Evolutionary conservation across 2,797 vertebrate genomes (phyloP).

Genomic region (Manis crassicaudata): DNA sequence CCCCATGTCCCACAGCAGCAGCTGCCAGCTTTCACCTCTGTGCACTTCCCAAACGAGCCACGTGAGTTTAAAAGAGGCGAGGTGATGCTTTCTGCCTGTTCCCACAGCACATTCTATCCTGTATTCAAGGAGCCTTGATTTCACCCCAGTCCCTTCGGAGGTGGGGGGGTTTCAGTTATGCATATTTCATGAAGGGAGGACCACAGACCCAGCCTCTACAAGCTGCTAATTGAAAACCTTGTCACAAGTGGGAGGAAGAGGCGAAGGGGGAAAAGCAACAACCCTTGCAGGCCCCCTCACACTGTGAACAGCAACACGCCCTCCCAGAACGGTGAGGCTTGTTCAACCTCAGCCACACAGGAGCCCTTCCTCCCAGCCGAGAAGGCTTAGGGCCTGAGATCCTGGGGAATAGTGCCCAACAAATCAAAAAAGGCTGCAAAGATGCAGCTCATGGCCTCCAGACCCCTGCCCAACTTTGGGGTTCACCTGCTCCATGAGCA

Average conservation of each 20-base stretch:
- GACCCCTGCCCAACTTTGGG: not conserved
- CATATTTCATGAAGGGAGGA: conserved; percentile 78
- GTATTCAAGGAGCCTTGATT: conserved; percentile 45
- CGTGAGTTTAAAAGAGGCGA: not conserved
- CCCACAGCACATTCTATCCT: conserved; percentile 12
- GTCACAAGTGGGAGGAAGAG: conserved; percentile 82
- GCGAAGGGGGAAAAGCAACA: conserved; percentile 54
- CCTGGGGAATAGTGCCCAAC: not conserved
- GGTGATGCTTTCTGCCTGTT: conserved; percentile 14
- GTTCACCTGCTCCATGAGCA: not conserved
- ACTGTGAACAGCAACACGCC: conserved; percentile 73
- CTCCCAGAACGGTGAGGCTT: conserved; percentile 70
- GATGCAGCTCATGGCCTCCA: not conserved
- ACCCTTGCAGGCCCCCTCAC: conserved; percentile 73
- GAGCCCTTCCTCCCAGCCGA: conserved; percentile 3
- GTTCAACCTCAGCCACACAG: conserved; percentile 53
- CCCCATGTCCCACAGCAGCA: not conserved
- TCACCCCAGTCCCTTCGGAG: conserved; percentile 49
- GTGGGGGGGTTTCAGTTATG: conserved; percentile 77
- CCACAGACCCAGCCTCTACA: conserved; percentile 81
- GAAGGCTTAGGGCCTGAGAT: not conserved
- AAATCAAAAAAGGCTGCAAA: not conserved
- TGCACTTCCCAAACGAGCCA: conserved; percentile 7
- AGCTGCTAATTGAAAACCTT: conserved; percentile 86
- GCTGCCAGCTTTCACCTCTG: not conserved